A percentile compares a stretch with the other conserved stretches of the same genome.
phyloP scores from a whole-genome alignment of 1,140 invertebrate genomes.

The Leguminivora glycinivorella region DNA sequence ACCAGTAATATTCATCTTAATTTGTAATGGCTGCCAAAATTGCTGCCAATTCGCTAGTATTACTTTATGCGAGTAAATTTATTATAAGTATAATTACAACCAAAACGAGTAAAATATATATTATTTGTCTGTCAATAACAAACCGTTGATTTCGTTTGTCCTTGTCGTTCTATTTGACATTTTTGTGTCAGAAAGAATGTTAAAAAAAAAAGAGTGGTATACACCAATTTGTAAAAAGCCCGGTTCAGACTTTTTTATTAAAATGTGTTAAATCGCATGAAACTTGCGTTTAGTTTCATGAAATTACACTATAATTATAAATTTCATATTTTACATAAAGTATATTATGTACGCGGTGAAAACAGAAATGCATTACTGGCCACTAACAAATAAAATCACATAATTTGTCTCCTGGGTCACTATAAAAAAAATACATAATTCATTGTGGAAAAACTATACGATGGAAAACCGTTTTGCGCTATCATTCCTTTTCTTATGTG shows the following conservation, averaged over 20 bases:
- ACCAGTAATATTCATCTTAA: too few relatives aligned
- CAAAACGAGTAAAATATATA: too few relatives aligned
- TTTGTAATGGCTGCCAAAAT: too few relatives aligned
- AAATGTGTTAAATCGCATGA: neutral
- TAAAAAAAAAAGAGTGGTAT: neutral
- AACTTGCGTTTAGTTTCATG: neutral
- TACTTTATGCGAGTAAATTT: too few relatives aligned
- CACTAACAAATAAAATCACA: neutral
- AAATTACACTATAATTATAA: neutral
- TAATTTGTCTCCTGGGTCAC: neutral
- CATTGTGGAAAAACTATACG: too few relatives aligned
- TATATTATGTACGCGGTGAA: neutral
- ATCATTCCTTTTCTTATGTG: too few relatives aligned
- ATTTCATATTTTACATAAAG: neutral
- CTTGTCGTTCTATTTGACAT: too few relatives aligned
- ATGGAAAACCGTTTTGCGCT: too few relatives aligned
- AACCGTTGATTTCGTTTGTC: too few relatives aligned
- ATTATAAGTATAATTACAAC: too few relatives aligned
- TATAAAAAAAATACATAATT: neutral
- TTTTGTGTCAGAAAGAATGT: neutral
- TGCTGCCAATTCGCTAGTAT: too few relatives aligned
- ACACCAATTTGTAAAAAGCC: neutral
- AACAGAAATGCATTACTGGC: constrained; percentile 6
- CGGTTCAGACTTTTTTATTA: neutral
- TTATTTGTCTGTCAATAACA: too few relatives aligned